A percentile compares a stretch with the other conserved stretches of the same genome.
These are phyloP conservation scores for Stichodactyla helianthus DNA, from an alignment of 64 coral and sea anemone genomes.

Conservation along the genomic window DNA sequence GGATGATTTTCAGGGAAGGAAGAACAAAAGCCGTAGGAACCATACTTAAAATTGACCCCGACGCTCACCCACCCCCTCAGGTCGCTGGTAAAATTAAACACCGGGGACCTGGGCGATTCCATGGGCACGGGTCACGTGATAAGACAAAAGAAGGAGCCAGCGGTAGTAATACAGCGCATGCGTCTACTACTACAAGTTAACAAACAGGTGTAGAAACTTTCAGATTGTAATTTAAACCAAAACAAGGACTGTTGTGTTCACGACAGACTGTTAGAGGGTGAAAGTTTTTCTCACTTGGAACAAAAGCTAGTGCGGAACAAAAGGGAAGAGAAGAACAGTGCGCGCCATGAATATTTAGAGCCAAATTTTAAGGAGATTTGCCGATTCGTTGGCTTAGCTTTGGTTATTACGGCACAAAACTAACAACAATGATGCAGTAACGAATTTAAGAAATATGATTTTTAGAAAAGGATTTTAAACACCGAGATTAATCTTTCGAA, in stretches of 20 bases:
- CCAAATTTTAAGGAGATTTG: too few relatives aligned
- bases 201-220: not conserved
- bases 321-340: not conserved
- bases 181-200: not conserved
- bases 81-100: constrained; percentile 80
- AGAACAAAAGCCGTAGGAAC: constrained; percentile 98
- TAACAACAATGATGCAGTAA: not conserved
- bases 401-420: not conserved
- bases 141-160: not conserved
- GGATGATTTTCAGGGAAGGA: constrained; percentile 97
- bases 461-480: not conserved
- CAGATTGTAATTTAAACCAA: not conserved
- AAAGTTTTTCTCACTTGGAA: not conserved
- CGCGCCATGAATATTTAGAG: not conserved
- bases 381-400: not conserved
- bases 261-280: not conserved
- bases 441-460: not conserved
- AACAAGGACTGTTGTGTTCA: not conserved
- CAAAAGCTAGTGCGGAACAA: not conserved
- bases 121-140: constrained; percentile 17
- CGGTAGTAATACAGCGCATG: not conserved
- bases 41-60: constrained; percentile 71
- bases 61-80: constrained; percentile 72
- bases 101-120: constrained; percentile 57
- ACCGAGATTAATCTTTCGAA: not conserved